Conservation (phyloP, 2,797 vertebrate species). For the Etheostoma perlongum region DNA sequence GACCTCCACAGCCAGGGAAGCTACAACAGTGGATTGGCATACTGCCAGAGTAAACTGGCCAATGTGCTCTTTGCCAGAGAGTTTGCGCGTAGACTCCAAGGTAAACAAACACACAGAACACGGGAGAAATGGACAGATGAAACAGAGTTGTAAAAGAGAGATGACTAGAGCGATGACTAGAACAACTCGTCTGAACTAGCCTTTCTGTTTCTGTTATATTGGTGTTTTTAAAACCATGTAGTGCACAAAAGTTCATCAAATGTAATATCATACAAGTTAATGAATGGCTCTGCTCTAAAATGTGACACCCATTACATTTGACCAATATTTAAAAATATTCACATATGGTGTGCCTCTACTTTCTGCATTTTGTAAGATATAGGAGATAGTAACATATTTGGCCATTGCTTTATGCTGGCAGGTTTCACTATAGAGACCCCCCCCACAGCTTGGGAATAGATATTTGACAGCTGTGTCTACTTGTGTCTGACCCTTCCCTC, state of each 20-base stretch:
- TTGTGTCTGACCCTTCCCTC: no score
- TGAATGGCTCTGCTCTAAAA: not conserved
- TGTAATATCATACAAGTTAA: not conserved
- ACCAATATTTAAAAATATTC: not conserved
- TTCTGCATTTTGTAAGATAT: not conserved
- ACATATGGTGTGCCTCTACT: not conserved
- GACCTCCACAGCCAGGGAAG: slow-evolving; percentile 93
- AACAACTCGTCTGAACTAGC: not conserved
- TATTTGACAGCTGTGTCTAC: no score
- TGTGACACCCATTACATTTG: not conserved
- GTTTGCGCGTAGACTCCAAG: slow-evolving; percentile 89
- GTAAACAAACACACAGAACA: slow-evolving; percentile 67
- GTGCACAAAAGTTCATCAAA: not conserved
- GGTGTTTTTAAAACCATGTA: not conserved
- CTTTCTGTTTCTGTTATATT: not conserved
- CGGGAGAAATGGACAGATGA: not conserved
- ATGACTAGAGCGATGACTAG: not conserved
- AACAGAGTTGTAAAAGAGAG: not conserved
- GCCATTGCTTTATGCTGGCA: no score
- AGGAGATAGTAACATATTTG: not conserved
- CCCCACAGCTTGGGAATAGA: no score
- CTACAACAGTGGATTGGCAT: slow-evolving; percentile 91
- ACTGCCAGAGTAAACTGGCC: slow-evolving; percentile 97
- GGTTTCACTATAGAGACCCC: no score
- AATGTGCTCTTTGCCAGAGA: slow-evolving; percentile 94